Evolutionary conservation across 2,888 invertebrate genomes (phyloP).

Genomic region (Nemotelus pantherinus): DNA sequence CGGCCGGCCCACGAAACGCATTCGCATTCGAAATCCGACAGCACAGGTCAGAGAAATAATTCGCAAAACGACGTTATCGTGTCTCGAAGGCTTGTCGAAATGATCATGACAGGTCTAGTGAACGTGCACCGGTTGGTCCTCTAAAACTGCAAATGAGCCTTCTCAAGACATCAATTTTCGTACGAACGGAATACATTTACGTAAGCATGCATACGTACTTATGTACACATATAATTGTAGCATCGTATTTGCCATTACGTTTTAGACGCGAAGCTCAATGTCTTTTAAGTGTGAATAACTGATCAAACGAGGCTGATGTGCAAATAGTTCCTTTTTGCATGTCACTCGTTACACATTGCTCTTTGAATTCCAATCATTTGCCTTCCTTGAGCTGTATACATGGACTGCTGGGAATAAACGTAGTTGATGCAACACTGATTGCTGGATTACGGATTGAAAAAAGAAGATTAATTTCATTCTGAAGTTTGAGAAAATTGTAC

Average conservation of each 20-base stretch:
- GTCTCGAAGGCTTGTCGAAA: conserved; percentile 42
- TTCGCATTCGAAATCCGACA: conserved; percentile 38
- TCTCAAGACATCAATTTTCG: conserved; percentile 38
- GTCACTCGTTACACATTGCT: not conserved
- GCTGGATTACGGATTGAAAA: too few relatives aligned
- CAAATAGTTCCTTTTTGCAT: conserved; percentile 17
- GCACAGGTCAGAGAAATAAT: conserved; percentile 41
- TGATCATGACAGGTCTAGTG: conserved; percentile 42
- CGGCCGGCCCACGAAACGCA: conserved; percentile 23
- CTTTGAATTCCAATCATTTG: too few relatives aligned
- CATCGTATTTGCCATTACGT: too few relatives aligned
- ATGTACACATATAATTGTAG: not conserved
- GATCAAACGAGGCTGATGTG: conserved; percentile 26
- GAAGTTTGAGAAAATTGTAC: too few relatives aligned
- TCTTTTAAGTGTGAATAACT: conserved; percentile 31
- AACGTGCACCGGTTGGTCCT: conserved; percentile 29
- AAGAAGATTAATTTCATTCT: too few relatives aligned
- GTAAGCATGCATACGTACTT: not conserved
- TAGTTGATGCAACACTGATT: too few relatives aligned
- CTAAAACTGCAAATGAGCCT: conserved; percentile 38
- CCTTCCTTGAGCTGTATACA: too few relatives aligned
- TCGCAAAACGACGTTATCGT: conserved; percentile 40
- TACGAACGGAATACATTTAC: not conserved
- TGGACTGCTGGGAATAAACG: too few relatives aligned
- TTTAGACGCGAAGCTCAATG: not conserved